These are phyloP conservation scores for Homarus gammarus DNA, from an alignment of 2,888 invertebrate genomes.

Conservation along the genomic window DNA sequence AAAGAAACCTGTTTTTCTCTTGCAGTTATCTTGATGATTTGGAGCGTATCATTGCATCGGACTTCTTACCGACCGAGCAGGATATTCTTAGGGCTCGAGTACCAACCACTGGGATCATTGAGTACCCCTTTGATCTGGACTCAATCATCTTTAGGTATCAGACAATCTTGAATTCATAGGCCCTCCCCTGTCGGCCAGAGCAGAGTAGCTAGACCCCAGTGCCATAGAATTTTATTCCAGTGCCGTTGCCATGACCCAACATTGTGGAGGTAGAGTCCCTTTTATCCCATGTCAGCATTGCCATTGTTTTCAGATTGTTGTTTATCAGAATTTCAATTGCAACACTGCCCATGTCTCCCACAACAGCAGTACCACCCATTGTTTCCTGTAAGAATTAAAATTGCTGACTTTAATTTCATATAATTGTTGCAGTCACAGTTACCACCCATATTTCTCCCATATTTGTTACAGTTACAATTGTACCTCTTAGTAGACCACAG, in stretches of 20 bases:
- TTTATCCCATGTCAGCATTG: slow-evolving; percentile 43
- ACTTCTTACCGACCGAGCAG: slow-evolving; percentile 78
- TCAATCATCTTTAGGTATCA: slow-evolving; percentile 76
- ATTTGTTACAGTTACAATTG: neutral
- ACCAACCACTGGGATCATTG: slow-evolving; percentile 81
- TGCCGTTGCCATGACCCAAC: slow-evolving; percentile 63
- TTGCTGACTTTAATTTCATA: slow-evolving; percentile 13
- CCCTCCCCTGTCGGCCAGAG: slow-evolving; percentile 65
- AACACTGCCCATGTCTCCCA: slow-evolving; percentile 50
- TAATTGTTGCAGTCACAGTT: slow-evolving; percentile 10
- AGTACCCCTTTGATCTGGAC: slow-evolving; percentile 83
- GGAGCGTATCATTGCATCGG: slow-evolving; percentile 77
- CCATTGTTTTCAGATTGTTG: slow-evolving; percentile 45
- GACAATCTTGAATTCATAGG: slow-evolving; percentile 66
- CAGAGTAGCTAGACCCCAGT: slow-evolving; percentile 71
- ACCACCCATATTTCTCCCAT: slow-evolving; percentile 17
- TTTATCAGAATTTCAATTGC: slow-evolving; percentile 50
- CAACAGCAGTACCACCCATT: slow-evolving; percentile 50
- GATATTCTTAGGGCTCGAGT: slow-evolving; percentile 79
- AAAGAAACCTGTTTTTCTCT: slow-evolving; percentile 71
- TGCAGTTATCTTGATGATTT: slow-evolving; percentile 78
- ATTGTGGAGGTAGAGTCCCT: slow-evolving; percentile 70
- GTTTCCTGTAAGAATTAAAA: slow-evolving; percentile 17
- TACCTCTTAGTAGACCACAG: neutral
- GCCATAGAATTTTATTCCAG: slow-evolving; percentile 66